Evolutionary conservation across 2,888 invertebrate genomes (phyloP), one percentile per base, ranked within the genome.

Genomic region (Ceraclea dissimilis): DNA sequence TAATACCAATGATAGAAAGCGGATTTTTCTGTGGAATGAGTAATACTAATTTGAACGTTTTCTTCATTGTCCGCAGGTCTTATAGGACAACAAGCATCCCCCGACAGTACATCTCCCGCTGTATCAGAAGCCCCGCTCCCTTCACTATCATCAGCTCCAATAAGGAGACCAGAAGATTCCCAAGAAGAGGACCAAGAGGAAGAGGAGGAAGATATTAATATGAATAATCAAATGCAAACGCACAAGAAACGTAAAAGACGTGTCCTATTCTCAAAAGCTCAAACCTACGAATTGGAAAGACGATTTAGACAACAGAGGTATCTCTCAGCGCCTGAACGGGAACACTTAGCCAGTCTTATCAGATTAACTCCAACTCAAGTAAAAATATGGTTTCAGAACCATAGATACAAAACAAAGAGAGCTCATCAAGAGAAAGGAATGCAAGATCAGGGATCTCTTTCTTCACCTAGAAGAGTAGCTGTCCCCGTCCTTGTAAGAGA

Each of bases 311-410:
- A 96, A 69, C 98, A 99, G 71, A 79, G 95, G 63, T 99, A 99
- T 73, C 79, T 99, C 16, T 96, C 96, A 2, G 99, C 98, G 0
- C 98, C 98, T 0, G 99, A 99, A 71, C 76, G 99, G 33, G 99
- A 99, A 69, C 96, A 97, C 69, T 77, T 99, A 63, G 98, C 99
- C 2, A 91, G 91, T 62, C 80, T 95, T 66, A 98, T 99, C 63
- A 82, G 93, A 56, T 78, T 99, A 57, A 97, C 98, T 2, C 98
- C 98, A 0, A 98, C 97, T 2, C 99, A 99, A 78, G 91, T 91
- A 51, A 97, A 97, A 75, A 98, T 99, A 66, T 99, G 98, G 98
- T 99, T 98, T 76, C 97, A 97, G 72, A 97, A 97, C 72, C 98
- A 98, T 71, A 86, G 95, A 68, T 99, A 99, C 78, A 99, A 98